These are phyloP conservation scores for Tetanocera ferruginea DNA, from an alignment of 2,888 invertebrate species.

Conservation along the genomic window DNA sequence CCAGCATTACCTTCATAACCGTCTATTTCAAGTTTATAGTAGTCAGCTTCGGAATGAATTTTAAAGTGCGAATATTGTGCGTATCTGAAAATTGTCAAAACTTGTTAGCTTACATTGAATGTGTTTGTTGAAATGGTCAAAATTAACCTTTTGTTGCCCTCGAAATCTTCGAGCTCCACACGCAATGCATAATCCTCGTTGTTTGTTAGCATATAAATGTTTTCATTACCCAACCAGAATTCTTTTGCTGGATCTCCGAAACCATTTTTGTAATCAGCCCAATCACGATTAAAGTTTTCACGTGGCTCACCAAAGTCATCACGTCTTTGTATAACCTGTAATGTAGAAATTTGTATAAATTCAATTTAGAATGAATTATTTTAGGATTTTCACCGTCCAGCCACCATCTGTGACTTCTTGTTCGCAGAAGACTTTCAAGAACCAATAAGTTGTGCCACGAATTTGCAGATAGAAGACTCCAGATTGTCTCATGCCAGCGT, in stretches of 20 bases:
- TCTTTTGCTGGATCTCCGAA: slow-evolving; percentile 92
- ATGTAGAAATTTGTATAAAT: slow-evolving; percentile 14
- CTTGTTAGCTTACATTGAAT: neutral
- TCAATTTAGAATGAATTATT: neutral
- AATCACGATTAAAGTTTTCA: slow-evolving; percentile 92
- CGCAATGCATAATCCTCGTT: slow-evolving; percentile 90
- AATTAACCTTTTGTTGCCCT: slow-evolving; percentile 87
- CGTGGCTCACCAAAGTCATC: slow-evolving; percentile 90
- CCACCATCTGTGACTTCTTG: slow-evolving; percentile 91
- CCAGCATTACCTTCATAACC: slow-evolving; percentile 93
- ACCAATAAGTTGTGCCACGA: slow-evolving; percentile 93
- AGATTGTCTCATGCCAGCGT: slow-evolving; percentile 88
- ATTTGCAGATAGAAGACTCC: slow-evolving; percentile 92
- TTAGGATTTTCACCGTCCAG: slow-evolving; percentile 82
- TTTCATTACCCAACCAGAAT: slow-evolving; percentile 94
- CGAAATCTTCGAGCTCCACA: slow-evolving; percentile 92
- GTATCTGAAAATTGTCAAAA: slow-evolving; percentile 73
- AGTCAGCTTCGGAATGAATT: slow-evolving; percentile 91
- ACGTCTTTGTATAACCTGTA: slow-evolving; percentile 88
- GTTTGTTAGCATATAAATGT: slow-evolving; percentile 93
- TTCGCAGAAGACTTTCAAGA: slow-evolving; percentile 91
- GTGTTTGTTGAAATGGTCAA: neutral
- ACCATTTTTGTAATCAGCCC: slow-evolving; percentile 93
- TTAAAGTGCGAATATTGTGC: slow-evolving; percentile 94
- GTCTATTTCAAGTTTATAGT: slow-evolving; percentile 92